Conservation (phyloP, 2,888 invertebrate genomes). For the Cantharis nigra region DNA sequence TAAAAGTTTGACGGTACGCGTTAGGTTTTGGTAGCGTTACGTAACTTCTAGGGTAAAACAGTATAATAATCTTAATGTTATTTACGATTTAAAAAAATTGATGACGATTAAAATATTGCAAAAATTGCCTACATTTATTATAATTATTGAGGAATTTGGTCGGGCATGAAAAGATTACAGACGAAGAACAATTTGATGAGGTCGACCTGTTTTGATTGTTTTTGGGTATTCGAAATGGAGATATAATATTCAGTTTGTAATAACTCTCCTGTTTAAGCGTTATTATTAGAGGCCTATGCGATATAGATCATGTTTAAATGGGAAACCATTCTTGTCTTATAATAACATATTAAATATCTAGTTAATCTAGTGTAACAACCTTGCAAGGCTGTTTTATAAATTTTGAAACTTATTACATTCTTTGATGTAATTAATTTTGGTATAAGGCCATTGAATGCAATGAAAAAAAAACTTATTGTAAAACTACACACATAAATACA, state of each 20-base stretch:
- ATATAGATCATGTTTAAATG: background rate
- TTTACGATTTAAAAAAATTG: background rate
- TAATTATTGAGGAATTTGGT: background rate
- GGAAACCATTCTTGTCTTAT: background rate
- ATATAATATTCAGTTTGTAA: background rate
- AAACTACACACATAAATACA: background rate
- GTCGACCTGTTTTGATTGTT: background rate
- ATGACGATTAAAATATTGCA: background rate
- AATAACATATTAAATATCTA: background rate
- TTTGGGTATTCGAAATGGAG: background rate
- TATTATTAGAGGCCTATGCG: background rate
- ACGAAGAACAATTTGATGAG: background rate
- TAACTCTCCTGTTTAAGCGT: background rate
- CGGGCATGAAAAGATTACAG: background rate
- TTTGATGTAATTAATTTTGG: background rate
- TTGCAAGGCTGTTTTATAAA: background rate
- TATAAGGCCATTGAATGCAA: background rate
- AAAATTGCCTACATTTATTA: background rate
- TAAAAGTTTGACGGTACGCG: background rate
- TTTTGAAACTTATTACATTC: background rate
- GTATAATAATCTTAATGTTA: background rate
- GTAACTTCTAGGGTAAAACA: too few species aligned
- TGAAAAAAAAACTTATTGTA: background rate
- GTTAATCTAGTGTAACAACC: background rate
- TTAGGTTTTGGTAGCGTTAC: background rate